phyloP scores from a whole-genome alignment of 1,140 invertebrate genomes.

The Lucilia cuprina region DNA sequence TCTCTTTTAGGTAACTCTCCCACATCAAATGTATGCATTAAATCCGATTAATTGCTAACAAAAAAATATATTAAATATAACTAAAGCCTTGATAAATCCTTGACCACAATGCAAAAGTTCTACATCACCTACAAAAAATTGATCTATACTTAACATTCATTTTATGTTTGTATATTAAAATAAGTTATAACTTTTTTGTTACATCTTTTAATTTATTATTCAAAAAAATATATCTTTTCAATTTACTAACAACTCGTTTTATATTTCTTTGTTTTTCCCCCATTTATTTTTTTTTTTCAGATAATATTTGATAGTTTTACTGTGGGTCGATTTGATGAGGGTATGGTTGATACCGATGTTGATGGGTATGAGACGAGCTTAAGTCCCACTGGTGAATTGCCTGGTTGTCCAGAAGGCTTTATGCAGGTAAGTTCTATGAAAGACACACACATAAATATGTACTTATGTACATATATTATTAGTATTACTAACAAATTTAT shows the following conservation, averaged over 20 bases:
- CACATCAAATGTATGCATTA: no score
- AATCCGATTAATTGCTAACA: no score
- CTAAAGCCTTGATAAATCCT: neutral
- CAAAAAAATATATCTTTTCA: neutral
- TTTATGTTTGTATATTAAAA: no score
- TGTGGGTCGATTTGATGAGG: conserved; percentile 75
- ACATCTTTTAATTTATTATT: neutral
- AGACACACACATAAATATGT: neutral
- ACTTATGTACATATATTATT: no score
- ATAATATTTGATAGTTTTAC: conserved; percentile 84
- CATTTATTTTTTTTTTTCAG: conserved; percentile 62
- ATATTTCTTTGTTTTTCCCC: neutral
- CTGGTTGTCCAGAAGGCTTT: conserved; percentile 82
- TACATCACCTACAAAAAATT: neutral
- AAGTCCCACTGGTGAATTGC: conserved; percentile 63
- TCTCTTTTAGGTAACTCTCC: no score
- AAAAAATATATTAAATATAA: no score
- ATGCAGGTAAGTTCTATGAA: conserved; percentile 66
- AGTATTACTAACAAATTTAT: no score
- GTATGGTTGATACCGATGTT: conserved; percentile 60
- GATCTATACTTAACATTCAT: neutral
- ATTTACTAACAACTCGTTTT: neutral
- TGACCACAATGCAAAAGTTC: neutral
- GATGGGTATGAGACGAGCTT: conserved; percentile 60
- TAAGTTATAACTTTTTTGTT: neutral